phyloP scores from a whole-genome alignment of 1,140 invertebrate species.

The Heliconius eleuchia region DNA sequence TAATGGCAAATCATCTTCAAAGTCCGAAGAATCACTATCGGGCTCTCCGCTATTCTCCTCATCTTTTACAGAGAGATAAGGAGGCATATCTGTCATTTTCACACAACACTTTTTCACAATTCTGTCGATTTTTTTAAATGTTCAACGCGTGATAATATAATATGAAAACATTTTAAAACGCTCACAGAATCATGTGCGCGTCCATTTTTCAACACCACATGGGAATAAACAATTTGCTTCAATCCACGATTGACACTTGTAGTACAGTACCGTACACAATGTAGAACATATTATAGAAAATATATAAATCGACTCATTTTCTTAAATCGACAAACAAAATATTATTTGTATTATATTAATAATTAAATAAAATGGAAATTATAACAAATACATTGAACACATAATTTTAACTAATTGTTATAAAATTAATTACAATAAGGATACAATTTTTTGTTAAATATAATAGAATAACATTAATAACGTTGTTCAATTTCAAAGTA shows the following conservation, averaged over 20 bases:
- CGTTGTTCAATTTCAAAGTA: no score
- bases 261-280: neutral
- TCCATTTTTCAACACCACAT: constrained; percentile 76
- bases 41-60: constrained; percentile 86
- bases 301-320: neutral
- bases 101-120: constrained; percentile 60
- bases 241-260: constrained; percentile 27
- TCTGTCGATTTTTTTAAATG: constrained; percentile 44
- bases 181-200: constrained; percentile 69
- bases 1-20: constrained; percentile 84
- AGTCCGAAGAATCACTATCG: constrained; percentile 91
- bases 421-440: no score
- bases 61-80: constrained; percentile 74
- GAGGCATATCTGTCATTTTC: constrained; percentile 80
- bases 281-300: neutral
- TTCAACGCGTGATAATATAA: constrained; percentile 54
- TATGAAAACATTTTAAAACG: constrained; percentile 70
- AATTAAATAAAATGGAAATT: no score
- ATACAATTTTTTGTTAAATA: no score
- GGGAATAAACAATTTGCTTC: constrained; percentile 66
- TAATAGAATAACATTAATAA: no score
- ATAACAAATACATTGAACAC: no score
- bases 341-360: no score
- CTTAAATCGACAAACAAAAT: neutral
- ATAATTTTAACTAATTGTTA: no score